These are phyloP conservation scores for Columba guinea DNA, from an alignment of 2,797 vertebrate species.

Conservation along the genomic window DNA sequence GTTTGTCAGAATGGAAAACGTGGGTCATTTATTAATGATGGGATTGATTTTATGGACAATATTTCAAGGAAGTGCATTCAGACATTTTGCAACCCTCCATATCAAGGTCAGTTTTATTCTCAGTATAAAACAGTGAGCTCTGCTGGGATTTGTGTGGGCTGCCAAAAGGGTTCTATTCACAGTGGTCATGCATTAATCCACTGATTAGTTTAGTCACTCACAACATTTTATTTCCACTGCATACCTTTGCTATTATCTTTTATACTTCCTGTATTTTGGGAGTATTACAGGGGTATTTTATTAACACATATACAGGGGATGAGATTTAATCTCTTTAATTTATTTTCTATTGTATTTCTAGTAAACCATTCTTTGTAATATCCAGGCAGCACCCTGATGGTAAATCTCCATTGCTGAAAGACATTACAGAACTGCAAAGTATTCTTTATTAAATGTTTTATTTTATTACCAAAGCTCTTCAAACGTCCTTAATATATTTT, in stretches of 20 bases:
- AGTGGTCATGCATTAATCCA: not conserved
- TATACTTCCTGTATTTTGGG: constrained; percentile 14
- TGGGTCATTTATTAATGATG: not conserved
- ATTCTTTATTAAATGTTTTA: constrained; percentile 33
- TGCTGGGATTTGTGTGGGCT: not conserved
- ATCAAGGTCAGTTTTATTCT: constrained; percentile 9
- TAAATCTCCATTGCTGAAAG: constrained; percentile 33
- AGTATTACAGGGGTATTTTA: constrained; percentile 32
- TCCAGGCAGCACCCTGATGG: not conserved
- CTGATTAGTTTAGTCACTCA: constrained; percentile 32
- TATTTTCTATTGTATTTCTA: constrained; percentile 43
- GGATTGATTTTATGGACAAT: not conserved
- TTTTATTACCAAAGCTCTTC: constrained; percentile 47
- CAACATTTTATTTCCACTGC: constrained; percentile 16
- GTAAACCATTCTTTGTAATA: constrained; percentile 36
- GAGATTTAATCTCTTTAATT: constrained; percentile 56
- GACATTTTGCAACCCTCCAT: not conserved
- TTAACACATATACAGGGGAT: constrained; percentile 10
- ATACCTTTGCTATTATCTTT: not conserved
- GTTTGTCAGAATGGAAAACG: not conserved
- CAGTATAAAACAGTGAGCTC: not conserved
- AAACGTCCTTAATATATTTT: constrained; percentile 34
- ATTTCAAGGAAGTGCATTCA: not conserved
- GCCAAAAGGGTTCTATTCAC: not conserved
- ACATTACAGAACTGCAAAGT: not conserved